Base-by-base conservation (phyloP, 2,797 vertebrate genomes). In the Erithacus rubecula region DNA sequence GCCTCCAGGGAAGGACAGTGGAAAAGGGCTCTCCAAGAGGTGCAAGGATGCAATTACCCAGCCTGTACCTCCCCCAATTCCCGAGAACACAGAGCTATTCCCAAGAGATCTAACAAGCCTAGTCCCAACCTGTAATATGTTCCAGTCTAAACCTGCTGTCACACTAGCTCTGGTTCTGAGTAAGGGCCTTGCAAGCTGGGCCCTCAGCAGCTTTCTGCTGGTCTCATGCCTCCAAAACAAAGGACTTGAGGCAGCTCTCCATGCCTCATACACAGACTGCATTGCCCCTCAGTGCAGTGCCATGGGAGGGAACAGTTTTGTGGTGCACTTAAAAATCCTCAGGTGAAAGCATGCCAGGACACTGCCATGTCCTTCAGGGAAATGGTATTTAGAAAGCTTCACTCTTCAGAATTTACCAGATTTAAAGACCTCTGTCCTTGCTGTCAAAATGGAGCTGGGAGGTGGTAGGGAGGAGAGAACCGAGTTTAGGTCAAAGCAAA, bases 221-320 rank as follows among this genome's bases (percentile, higher is more conserved):
- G 30, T 49, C 30, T 72, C 11, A 23, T 3, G 1, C 5, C 9
- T 80, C 24, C 62, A 69, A 41, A 58, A 70, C 10, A 11, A 65
- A 32, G 0, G 0, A 15, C 7, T 3, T 47, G 27, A 59, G 26
- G 41, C n/a, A 68, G 37, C 34, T 47, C 29, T 67, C 53, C 16
- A 4, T 19, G n/a, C 11, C 69, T 72, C 9, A 6, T 27, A 10
- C 16, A 6, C 2, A 5, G 41, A 5, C 39, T 19, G 5, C 23
- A 32, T 8, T 53, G 14, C 3, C 16, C 52, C 24, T 32, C 23
- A 32, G 30, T 22, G 13, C 12, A 10, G 8, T 15, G 47, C 17
- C 12, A 15, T 20, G 21, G 32, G 26, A 58, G 23, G 24, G 18
- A n/a, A 29, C 7, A 23, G 12, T 5, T 78, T 30, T 34, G 36